phyloP scores from a whole-genome alignment of 2,888 invertebrate species.

The Drosophila gaucha region DNA sequence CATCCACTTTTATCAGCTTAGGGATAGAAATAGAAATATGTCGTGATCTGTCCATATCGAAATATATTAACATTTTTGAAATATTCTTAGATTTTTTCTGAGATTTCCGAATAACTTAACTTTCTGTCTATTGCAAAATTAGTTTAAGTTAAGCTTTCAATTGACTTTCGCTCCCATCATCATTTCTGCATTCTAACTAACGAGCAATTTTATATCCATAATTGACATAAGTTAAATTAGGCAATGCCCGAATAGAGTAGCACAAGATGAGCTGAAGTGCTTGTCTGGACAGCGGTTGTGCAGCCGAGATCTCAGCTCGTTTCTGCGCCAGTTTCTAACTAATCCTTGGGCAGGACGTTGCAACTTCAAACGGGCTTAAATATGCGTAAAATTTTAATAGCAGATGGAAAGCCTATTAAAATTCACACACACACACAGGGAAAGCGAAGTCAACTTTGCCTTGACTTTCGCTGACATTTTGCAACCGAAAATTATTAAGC shows the following conservation, averaged over 20 bases:
- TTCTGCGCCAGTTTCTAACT: constrained; percentile 3
- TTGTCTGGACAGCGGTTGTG: constrained; percentile 5
- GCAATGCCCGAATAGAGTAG: constrained; percentile 13
- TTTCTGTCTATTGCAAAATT: too few relatives aligned
- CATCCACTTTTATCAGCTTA: too few relatives aligned
- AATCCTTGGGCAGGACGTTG: constrained; percentile 27
- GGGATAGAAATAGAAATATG: too few relatives aligned
- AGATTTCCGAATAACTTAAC: too few relatives aligned
- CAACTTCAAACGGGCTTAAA: constrained; percentile 62
- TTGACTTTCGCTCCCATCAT: constrained; percentile 9
- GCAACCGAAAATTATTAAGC: constrained; percentile 50
- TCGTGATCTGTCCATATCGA: too few relatives aligned
- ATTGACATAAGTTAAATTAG: constrained; percentile 31
- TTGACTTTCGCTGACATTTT: constrained; percentile 71
- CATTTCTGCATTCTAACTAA: constrained; percentile 14
- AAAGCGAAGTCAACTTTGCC: constrained; percentile 53
- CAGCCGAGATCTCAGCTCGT: neutral
- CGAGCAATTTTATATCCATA: constrained; percentile 32
- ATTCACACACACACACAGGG: constrained; percentile 30
- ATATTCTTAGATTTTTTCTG: too few relatives aligned
- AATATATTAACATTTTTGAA: too few relatives aligned
- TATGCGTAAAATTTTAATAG: constrained; percentile 77
- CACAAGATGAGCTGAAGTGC: constrained; percentile 17
- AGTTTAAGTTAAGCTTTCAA: too few relatives aligned
- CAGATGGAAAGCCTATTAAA: constrained; percentile 66